Evolutionary conservation across 2,797 vertebrate species (phyloP), one percentile per base, ranked within the genome.

Genomic region (Tragopan temminckii): DNA sequence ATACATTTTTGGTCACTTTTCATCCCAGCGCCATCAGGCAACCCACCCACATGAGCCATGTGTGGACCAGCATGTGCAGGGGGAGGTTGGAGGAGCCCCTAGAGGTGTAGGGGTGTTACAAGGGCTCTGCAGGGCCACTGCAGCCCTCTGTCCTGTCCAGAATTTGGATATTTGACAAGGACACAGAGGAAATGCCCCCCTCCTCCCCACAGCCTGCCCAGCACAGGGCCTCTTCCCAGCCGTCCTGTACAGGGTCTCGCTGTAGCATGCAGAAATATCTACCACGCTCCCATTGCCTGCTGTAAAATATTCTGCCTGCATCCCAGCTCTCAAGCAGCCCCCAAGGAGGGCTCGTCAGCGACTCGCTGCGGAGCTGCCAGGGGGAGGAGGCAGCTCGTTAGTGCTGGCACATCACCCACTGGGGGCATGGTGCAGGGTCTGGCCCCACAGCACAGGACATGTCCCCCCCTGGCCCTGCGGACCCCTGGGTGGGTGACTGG

Each of bases 1-100:
- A 87, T 23, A 4, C 74, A 52, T 76, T 94, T 93, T 71, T 33
- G 38, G 53, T 53, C 2, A 20, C 53, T 91, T 96, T 89, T 59
- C 31, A 53, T 86, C 75, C 2, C 2, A 27, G 66, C 68, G 67
- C 61, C 14, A 70, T 61, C 57, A 90, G 53, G 61, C 38, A 58
- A 13, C 46, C 40, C 0, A 1, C 33, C 31, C 12, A 10, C 27
- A 29, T 15, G 7, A 11, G 35, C 23, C 25, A 12, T 14, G 17
- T n/a, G 75, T 4, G 5, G 40, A 24, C 62, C 53, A 50, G 42
- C 7, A 23, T 14, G 24, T 40, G 35, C 46, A 13, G 43, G 12
- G 21, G 5, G 0, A 45, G 19, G 7, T 27, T 63, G 35, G 27
- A 83, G 46, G 38, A 88, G 5, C 20, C 20, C 36, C 13, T 27